Conservation (phyloP, 2,888 invertebrate genomes). For the Dastarcus helophoroides region DNA sequence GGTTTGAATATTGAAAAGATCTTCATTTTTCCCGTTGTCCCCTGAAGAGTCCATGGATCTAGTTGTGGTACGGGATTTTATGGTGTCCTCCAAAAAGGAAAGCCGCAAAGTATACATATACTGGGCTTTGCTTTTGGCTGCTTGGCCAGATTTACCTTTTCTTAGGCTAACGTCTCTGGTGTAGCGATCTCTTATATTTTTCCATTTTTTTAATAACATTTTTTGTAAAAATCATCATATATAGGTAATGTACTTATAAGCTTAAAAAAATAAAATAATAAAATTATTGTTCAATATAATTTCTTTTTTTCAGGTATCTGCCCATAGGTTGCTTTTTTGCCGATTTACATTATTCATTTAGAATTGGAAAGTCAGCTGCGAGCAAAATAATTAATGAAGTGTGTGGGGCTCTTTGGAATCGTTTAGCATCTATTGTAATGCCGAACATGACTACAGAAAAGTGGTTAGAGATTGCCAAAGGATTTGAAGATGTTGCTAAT, state of each 20-base stretch:
- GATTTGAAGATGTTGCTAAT: conserved; percentile 19
- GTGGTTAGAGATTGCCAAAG: conserved; percentile 19
- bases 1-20: too few relatives aligned
- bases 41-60: conserved; percentile 10
- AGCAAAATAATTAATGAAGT: conserved; percentile 5
- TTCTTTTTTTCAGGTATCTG: conserved; percentile 8
- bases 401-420: conserved; percentile 4
- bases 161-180: conserved; percentile 18
- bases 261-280: too few relatives aligned
- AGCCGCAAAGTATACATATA: conserved; percentile 23
- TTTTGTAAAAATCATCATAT: too few relatives aligned
- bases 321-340: conserved; percentile 4
- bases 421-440: conserved; percentile 2
- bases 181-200: conserved; percentile 20
- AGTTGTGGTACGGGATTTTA: conserved; percentile 16
- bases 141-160: conserved; percentile 17
- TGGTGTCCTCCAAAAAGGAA: conserved; percentile 21
- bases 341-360: conserved; percentile 1
- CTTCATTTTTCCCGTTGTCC: too few relatives aligned
- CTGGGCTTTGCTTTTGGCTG: conserved; percentile 18
- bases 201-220: conserved; percentile 21
- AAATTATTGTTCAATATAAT: not conserved
- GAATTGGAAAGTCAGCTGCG: conserved; percentile 2
- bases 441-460: conserved; percentile 8
- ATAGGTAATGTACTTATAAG: too few relatives aligned